A percentile compares a stretch with the other conserved stretches of the same genome.
phyloP scores from a whole-genome alignment of 2,797 vertebrate species.

The Clarias pachynema region DNA sequence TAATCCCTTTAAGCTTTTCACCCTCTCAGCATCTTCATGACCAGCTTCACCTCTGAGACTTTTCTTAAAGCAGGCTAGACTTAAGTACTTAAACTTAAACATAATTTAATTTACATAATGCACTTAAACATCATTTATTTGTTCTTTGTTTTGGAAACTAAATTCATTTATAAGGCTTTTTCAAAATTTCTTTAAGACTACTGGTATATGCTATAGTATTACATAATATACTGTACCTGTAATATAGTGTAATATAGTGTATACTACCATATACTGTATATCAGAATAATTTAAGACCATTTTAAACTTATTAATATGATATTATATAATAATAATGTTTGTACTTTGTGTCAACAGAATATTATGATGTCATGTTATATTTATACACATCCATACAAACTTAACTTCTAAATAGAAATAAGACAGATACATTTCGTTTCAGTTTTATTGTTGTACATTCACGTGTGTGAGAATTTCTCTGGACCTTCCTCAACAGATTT shows the following conservation, averaged over 20 bases:
- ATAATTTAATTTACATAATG: too few relatives aligned
- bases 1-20: neutral
- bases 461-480: neutral
- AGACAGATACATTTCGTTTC: neutral
- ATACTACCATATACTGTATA: neutral
- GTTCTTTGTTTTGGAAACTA: neutral
- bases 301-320: neutral
- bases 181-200: neutral
- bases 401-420: neutral
- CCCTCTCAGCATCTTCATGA: neutral
- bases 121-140: too few relatives aligned
- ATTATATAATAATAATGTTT: too few relatives aligned
- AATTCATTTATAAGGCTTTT: neutral
- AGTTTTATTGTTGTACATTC: neutral
- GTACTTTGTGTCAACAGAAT: neutral
- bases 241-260: too few relatives aligned
- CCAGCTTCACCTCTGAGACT: neutral
- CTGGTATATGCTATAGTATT: neutral
- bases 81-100: too few relatives aligned
- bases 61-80: too few relatives aligned
- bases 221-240: neutral
- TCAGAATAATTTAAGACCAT: too few relatives aligned
- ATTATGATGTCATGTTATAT: neutral
- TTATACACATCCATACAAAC: neutral
- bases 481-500: conserved; percentile 1